phyloP scores from a whole-genome alignment of 2,113 vertebrate species.

The Arothron firmamentum region DNA sequence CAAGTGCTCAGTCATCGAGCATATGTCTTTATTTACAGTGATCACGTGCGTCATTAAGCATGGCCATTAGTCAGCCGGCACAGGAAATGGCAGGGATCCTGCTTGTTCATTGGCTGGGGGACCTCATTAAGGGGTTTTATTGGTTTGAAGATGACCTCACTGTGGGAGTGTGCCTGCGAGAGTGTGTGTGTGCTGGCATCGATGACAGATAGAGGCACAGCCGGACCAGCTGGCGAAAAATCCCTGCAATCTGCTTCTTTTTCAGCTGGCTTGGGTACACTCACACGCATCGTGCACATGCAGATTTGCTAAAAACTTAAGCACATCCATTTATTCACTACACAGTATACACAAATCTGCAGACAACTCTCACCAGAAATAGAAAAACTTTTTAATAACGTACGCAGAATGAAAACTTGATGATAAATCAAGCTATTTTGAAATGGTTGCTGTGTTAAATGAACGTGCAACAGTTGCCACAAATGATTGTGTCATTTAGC shows the following conservation, averaged over 20 bases:
- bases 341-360: constrained; percentile 1
- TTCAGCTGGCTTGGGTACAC: constrained; percentile 12
- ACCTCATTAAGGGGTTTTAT: constrained; percentile 35
- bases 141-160: constrained; percentile 44
- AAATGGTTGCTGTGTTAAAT: background rate
- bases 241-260: constrained; percentile 63
- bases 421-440: background rate
- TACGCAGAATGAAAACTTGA: background rate
- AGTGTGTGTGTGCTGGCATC: constrained; percentile 21
- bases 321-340: constrained; percentile 18
- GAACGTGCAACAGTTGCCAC: constrained; percentile 2
- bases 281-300: background rate
- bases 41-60: constrained; percentile 47
- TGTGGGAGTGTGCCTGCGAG: constrained; percentile 7
- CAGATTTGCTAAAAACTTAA: constrained; percentile 29
- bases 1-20: constrained; percentile 27
- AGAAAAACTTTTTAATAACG: background rate
- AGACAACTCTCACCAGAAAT: background rate
- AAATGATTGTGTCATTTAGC: constrained; percentile 10
- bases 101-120: constrained; percentile 42
- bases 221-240: constrained; percentile 66
- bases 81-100: constrained; percentile 42
- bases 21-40: constrained; percentile 66
- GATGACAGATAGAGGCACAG: constrained; percentile 50
- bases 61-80: constrained; percentile 40